Base-by-base conservation (phyloP, 2,113 vertebrate genomes). In the Lates calcarifer region DNA sequence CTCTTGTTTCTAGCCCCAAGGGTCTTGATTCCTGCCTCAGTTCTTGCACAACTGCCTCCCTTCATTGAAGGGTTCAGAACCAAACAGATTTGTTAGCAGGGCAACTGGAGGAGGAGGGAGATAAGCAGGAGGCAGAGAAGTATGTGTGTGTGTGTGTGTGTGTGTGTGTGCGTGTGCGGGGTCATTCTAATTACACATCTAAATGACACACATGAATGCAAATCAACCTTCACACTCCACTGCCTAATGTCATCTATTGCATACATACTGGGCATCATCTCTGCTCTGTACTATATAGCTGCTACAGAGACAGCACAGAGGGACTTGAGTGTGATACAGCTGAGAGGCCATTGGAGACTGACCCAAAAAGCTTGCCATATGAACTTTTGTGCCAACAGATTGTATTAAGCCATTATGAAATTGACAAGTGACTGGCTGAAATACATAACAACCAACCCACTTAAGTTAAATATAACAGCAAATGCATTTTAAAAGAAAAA, bases 161-260 rank as follows among this genome's bases (percentile, higher is more conserved):
- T 58, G 61, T 24, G 31, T 31, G 29, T 43, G 47, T 29, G 57
- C 0, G 22, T 43, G 49, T 11, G 56, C 43, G 45, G 63, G 64
- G 49, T 83, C 73, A 77, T 79, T 89, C 57, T 84, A 87, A 90
- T 89, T 79, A 85, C 71, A 78, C 49, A 86, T 78, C 73, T 60
- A 64, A 80, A 57, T 57, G n/a, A 80, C 66, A 84, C 75, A 81
- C 79, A 77, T 68, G 26, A 77, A 82, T 24, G 33, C 61, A 79
- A 88, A 87, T 90, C 86, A 88, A 73, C 84, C 84, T 85, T 88
- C 77, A 84, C 78, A 82, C 69, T 74, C 24, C 55, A 51, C 75
- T 66, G 70, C 72, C 63, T 69, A 24, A 70, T 60, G 51, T 1
- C 45, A 51, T 79, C 29, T 33, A 77, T 26, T 58, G 9, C 33